Evolutionary conservation across 2,888 invertebrate genomes (phyloP), one percentile per base, ranked within the genome.

Genomic region (Scrobipalpa atriplicella): DNA sequence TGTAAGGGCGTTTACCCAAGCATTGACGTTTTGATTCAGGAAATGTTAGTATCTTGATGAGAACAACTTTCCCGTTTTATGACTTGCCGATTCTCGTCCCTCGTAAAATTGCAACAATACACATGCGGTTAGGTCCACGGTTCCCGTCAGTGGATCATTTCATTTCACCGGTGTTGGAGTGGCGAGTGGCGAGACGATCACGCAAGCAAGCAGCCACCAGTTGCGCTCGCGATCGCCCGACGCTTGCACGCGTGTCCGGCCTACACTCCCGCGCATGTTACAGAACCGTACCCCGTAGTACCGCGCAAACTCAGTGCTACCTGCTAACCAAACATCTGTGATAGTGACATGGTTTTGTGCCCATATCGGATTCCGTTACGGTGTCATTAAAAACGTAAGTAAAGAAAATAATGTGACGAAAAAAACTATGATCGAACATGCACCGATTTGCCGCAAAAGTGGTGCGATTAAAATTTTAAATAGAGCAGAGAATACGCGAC

Each of bases 281-380:
- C 65, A 70, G 73, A 74, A 78, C 76, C 70, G 79, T 80, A 80
- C 81, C 78, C 77, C 73, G 21, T 21, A 79, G 72, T 71, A 73
- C 72, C 74, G 65, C 71, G 69, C 66, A 69, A 66, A 52, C 52
- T 68, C 71, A 63, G 64, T 73, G 72, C 67, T 66, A 68, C 69
- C 69, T 69, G 70, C 66, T 68, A 71, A 71, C 78, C 77, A 82
- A 76, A 79, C 83, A 78, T 72, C 78, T 85, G 91, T 91, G 91
- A 85, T 80, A 90, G 92, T 92, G 92, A 89, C 85, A 91, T 92
- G 90, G 82, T 90, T 90, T 78, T 86, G 92, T 92, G 92, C 80
- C 83, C 76, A 78, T 79, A 83, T 88, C 83, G 91, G 90, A 91
- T 92, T 84, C 86, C 77, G 78, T 87, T 82, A 81, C 83, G 77